phyloP scores from a whole-genome alignment of 2,113 vertebrate genomes.

The Falcunculus frontatus region DNA sequence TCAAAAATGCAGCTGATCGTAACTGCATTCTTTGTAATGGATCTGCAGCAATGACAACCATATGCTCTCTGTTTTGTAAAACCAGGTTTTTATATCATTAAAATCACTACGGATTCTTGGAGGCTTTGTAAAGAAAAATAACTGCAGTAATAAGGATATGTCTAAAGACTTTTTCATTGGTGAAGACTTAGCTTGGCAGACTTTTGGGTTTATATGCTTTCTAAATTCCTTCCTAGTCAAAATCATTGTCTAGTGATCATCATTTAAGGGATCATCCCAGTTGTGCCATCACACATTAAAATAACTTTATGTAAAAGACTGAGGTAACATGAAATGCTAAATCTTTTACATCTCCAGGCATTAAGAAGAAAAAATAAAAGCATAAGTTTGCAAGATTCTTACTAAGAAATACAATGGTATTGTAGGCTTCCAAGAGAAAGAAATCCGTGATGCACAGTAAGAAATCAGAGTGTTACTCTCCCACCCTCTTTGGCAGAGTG shows the following conservation, averaged over 20 bases:
- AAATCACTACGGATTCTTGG: neutral
- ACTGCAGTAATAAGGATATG: neutral
- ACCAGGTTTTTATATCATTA: slow-evolving; percentile 23
- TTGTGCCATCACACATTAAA: neutral
- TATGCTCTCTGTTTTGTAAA: slow-evolving; percentile 13
- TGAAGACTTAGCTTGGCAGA: neutral
- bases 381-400: neutral
- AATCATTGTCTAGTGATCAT: neutral
- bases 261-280: neutral
- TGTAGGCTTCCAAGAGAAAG: neutral
- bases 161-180: neutral
- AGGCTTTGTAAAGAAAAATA: slow-evolving; percentile 27
- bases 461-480: neutral
- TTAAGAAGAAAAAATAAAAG: neutral
- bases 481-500: neutral
- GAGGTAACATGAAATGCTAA: neutral
- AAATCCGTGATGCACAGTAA: neutral
- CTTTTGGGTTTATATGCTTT: neutral
- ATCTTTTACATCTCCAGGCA: neutral
- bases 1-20: neutral
- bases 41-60: neutral
- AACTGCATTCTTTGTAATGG: neutral
- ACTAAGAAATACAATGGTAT: neutral
- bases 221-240: neutral
- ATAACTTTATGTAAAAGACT: neutral